Evolutionary conservation across 2,888 invertebrate genomes (phyloP), one percentile per base, ranked within the genome.

Genomic region (Scaptomyza parva): DNA sequence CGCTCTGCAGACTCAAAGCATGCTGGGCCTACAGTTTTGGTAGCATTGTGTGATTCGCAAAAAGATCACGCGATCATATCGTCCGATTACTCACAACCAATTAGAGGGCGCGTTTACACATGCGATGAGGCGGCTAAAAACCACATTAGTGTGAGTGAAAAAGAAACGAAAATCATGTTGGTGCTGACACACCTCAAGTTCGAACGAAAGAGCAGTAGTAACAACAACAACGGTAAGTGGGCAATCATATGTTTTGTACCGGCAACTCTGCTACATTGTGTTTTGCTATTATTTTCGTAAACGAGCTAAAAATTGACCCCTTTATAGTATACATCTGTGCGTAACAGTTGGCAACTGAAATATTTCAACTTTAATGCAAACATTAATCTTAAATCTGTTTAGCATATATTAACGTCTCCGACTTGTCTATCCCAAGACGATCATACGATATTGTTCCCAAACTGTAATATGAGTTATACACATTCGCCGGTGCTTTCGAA

Each of bases 1-100:
- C 26, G 41, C 30, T 24, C 17, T 50, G 33, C 44, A 40, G 20
- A 59, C 26, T 11, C 14, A 47, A 41, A 51, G 47, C 14, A 22
- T 18, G 17, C 35, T 14, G 6, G 28, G 26, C 33, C 26, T 51
- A 76, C 67, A 82, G 83, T 84, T 87, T 78, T 6, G 26, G 44
- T 0, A 5, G 52, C 60, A 73, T 11, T 74, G 73, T 2, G 12
- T 17, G 20, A 9, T 8, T 0, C 28, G 47, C 37, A 18, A 66
- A 41, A 60, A 74, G 73, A 88, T 88, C 86, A 86, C 88, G 86
- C 86, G 86, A 87, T 85, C 79, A 50, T 40, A 77, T 85, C 77
- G 80, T 52, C 76, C 70, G 88, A 87, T 85, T 77, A 74, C 78
- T 78, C 69, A 67, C 78, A 74, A 61, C 71, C 81, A 88, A 83